Evolutionary conservation across 2,888 invertebrate species (phyloP).

Genomic region (Apocheima hispidaria): DNA sequence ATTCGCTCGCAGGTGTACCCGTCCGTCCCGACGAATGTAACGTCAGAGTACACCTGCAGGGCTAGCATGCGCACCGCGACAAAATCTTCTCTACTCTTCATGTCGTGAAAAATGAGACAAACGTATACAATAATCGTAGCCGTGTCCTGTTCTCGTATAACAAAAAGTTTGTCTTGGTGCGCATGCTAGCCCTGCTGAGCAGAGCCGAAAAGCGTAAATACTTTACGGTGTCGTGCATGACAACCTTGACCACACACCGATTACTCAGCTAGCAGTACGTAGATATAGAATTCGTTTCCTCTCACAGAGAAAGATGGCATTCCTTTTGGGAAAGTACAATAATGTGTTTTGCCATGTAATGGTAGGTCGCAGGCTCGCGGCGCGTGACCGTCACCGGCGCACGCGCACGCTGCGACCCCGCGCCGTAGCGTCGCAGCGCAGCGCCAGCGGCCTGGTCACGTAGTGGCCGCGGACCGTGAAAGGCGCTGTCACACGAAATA

Average conservation of each 20-base stretch:
- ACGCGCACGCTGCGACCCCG: slow-evolving; percentile 16
- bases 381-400: slow-evolving; percentile 39
- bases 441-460: slow-evolving; percentile 12
- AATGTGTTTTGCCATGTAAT: slow-evolving; percentile 19
- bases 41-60: neutral
- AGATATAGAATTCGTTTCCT: slow-evolving; percentile 5
- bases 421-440: no score
- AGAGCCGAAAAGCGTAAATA: no score
- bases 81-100: no score
- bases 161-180: no score
- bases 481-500: slow-evolving; percentile 14
- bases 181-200: no score
- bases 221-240: slow-evolving; percentile 9
- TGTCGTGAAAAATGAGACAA: no score
- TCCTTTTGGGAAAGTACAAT: slow-evolving; percentile 36
- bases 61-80: no score
- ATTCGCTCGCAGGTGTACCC: neutral
- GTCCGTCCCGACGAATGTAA: neutral
- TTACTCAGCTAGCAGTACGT: neutral
- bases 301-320: slow-evolving; percentile 15
- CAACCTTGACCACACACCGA: neutral
- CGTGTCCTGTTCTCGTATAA: no score
- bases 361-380: slow-evolving; percentile 30
- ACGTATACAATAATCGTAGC: no score
- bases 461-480: slow-evolving; percentile 11